Conservation (phyloP, 2,113 vertebrate species). For the Anarhynchus alexandrinus region DNA sequence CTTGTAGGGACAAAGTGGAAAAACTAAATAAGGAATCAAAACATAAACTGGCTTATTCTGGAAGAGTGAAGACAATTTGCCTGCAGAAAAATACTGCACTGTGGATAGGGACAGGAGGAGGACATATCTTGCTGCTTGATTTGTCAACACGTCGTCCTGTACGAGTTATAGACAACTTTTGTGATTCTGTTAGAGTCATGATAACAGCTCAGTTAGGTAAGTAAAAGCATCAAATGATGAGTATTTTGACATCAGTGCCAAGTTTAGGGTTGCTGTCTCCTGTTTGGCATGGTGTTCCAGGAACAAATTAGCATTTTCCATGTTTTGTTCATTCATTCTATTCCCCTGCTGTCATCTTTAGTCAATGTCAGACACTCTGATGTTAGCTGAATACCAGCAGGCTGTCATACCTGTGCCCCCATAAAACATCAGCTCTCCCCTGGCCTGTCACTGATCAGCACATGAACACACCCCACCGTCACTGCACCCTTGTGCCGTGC, state of each 20-base stretch:
- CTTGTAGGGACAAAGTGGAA: constrained; percentile 69
- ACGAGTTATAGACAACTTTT: constrained; percentile 76
- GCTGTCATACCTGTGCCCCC: neutral
- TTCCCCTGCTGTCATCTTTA: neutral
- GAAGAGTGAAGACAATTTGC: constrained; percentile 87
- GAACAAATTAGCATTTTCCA: neutral
- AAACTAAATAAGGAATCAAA: constrained; percentile 59
- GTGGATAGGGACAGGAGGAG: constrained; percentile 92
- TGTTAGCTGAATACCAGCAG: neutral
- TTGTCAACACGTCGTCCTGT: constrained; percentile 82
- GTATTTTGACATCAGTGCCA: neutral
- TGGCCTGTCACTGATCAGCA: neutral
- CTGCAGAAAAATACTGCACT: constrained; percentile 85
- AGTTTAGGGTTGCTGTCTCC: neutral
- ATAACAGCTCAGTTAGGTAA: constrained; percentile 79
- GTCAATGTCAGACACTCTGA: neutral
- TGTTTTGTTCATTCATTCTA: neutral
- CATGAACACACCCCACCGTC: neutral
- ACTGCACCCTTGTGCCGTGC: neutral
- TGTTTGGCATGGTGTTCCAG: neutral
- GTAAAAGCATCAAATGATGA: neutral
- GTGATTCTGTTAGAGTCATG: constrained; percentile 84
- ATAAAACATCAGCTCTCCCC: neutral
- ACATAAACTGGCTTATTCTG: constrained; percentile 73
- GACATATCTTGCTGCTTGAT: constrained; percentile 88